phyloP scores from a whole-genome alignment of 2,888 invertebrate species.

The Hofmannophila pseudospretella region DNA sequence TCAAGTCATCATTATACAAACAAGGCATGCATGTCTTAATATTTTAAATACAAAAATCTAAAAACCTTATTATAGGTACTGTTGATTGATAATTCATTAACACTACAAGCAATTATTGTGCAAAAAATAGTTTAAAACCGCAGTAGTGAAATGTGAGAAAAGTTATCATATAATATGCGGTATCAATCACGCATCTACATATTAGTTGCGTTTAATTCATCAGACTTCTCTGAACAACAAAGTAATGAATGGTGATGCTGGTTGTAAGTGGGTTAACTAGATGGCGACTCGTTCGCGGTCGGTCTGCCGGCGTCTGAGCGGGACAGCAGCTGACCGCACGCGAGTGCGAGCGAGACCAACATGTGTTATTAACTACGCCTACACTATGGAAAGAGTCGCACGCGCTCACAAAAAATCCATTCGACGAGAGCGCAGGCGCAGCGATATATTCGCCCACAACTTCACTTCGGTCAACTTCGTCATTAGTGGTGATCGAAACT shows the following conservation, averaged over 20 bases:
- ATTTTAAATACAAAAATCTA: no score
- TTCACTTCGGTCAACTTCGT: constrained; percentile 74
- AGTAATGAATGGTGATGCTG: constrained; percentile 23
- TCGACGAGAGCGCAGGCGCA: constrained; percentile 68
- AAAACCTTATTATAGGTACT: no score
- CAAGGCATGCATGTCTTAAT: no score
- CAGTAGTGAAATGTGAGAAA: background rate
- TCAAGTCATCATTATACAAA: no score
- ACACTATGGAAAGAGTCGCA: constrained; percentile 68
- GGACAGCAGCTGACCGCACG: constrained; percentile 20
- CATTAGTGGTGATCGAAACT: constrained; percentile 75
- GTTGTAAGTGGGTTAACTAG: constrained; percentile 49
- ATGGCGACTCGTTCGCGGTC: constrained; percentile 54
- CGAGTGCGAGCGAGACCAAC: constrained; percentile 49
- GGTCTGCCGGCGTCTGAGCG: constrained; percentile 31
- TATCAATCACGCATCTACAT: constrained; percentile 8
- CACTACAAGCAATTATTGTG: no score
- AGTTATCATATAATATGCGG: background rate
- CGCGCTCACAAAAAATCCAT: constrained; percentile 70
- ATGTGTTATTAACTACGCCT: constrained; percentile 68
- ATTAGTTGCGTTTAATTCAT: constrained; percentile 7
- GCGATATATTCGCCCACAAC: constrained; percentile 74
- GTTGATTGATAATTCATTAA: no score
- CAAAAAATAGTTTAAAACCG: no score
- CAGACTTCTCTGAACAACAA: constrained; percentile 5